Conservation (phyloP, 2,888 invertebrate species). For the Napeogenes inachia region DNA sequence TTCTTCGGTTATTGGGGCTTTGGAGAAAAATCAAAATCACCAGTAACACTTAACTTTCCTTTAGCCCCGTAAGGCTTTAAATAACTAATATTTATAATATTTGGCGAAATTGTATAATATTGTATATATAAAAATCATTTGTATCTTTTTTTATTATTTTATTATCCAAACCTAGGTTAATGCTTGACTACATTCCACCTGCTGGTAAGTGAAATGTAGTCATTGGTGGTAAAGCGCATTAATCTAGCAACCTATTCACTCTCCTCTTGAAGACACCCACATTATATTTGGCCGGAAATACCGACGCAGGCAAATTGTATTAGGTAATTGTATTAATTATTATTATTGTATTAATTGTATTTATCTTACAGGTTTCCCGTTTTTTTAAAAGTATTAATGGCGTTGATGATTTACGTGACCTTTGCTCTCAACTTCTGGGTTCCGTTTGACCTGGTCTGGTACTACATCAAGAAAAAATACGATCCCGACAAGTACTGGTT, state of each 20-base stretch:
- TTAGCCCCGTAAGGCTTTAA: slow-evolving; percentile 26
- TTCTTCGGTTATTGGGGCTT: slow-evolving; percentile 54
- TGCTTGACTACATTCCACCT: no score
- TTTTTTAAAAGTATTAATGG: slow-evolving; percentile 43
- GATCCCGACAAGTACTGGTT: slow-evolving; percentile 38
- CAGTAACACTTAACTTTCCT: slow-evolving; percentile 52
- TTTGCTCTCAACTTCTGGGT: slow-evolving; percentile 51
- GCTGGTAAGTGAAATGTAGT: no score
- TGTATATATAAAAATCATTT: no score
- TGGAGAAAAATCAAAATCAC: slow-evolving; percentile 40
- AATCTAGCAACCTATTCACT: no score
- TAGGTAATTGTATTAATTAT: no score
- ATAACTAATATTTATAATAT: not conserved
- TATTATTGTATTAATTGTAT: not conserved
- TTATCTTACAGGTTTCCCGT: slow-evolving; percentile 41
- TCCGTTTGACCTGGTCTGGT: slow-evolving; percentile 50
- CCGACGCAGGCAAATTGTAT: no score
- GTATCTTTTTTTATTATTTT: no score
- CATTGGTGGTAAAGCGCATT: no score
- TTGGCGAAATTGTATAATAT: no score
- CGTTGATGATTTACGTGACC: slow-evolving; percentile 43
- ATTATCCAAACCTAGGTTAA: no score
- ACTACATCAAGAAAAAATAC: slow-evolving; percentile 40
- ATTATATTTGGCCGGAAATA: no score
- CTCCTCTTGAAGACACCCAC: no score